Evolutionary conservation across 2,888 invertebrate genomes (phyloP), one percentile per base, ranked within the genome.

Genomic region (Megastigmus dorsalis): DNA sequence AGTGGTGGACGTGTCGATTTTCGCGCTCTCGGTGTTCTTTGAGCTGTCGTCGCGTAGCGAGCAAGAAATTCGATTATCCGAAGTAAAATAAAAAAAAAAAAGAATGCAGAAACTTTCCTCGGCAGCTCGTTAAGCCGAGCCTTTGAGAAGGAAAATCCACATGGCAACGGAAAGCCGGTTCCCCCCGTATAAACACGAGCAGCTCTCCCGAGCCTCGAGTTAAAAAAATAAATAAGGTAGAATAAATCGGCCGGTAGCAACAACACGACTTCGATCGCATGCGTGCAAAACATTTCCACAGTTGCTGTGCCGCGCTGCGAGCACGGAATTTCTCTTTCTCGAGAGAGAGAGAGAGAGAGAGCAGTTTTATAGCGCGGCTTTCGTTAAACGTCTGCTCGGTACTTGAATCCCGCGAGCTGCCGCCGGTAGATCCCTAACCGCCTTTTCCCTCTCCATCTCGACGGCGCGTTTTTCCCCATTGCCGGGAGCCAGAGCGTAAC

Each of bases 311-410:
- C 15, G 23, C 55, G n/a, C n/a, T n/a, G n/a, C n/a, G n/a, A n/a
- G n/a, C n/a, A n/a, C n/a, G n/a, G n/a, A n/a, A n/a, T n/a, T 9
- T 33, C 15, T 26, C 15, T 18, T 36, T 20, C n/a, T 54, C 20
- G n/a, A n/a, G n/a, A n/a, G n/a, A n/a, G n/a, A n/a, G n/a, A n/a
- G n/a, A n/a, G n/a, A n/a, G n/a, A n/a, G n/a, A n/a, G n/a, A n/a
- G n/a, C n/a, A n/a, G n/a, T n/a, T n/a, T n/a, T 23, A 66, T 69
- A 77, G 76, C 62, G 74, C 69, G 50, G 63, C 73, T 82, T 83
- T 82, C 81, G 83, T 82, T 84, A 83, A 84, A 73, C 77, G 81
- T 81, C 81, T 80, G 78, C 76, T 77, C 43, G 55, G 41, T 7
- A 55, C 62, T 60, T 48, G 66, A 66, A 73, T 43, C 13, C 50